Evolutionary conservation across 2,888 invertebrate genomes (phyloP).

Genomic region (Chymomyza procnemis): DNA sequence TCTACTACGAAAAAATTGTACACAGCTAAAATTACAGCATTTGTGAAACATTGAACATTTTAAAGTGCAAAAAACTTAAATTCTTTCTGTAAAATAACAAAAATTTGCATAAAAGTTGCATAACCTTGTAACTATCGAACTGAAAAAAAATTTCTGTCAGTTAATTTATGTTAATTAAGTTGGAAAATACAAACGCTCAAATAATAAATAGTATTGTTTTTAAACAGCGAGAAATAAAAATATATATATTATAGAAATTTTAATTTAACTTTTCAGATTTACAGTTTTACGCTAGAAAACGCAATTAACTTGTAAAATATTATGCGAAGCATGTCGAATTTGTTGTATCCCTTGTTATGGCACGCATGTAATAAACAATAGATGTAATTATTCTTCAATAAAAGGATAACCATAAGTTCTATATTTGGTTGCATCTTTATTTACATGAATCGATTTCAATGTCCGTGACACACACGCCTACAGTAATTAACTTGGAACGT

Average conservation of each 20-base stretch:
- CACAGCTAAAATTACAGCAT: no score
- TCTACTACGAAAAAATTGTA: no score
- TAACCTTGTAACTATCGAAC: no score
- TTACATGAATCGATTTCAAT: not conserved
- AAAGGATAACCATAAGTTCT: not conserved
- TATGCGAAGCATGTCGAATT: no score
- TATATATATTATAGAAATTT: not conserved
- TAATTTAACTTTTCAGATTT: not conserved
- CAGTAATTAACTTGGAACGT: conserved; percentile 62
- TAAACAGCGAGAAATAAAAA: no score
- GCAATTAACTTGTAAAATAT: not conserved
- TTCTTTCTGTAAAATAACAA: not conserved
- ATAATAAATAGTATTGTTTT: not conserved
- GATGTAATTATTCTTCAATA: no score
- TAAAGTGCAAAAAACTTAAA: not conserved
- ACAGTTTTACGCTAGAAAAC: not conserved
- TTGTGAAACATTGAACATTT: not conserved
- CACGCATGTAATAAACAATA: not conserved
- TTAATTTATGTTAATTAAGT: conserved; percentile 23
- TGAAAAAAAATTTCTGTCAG: conserved; percentile 8
- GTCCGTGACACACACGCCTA: not conserved
- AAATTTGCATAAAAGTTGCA: not conserved
- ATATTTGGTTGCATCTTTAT: not conserved
- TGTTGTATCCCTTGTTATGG: not conserved
- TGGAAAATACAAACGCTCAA: not conserved